phyloP scores from a whole-genome alignment of 1,140 invertebrate genomes.

The Mylabris phalerata region DNA sequence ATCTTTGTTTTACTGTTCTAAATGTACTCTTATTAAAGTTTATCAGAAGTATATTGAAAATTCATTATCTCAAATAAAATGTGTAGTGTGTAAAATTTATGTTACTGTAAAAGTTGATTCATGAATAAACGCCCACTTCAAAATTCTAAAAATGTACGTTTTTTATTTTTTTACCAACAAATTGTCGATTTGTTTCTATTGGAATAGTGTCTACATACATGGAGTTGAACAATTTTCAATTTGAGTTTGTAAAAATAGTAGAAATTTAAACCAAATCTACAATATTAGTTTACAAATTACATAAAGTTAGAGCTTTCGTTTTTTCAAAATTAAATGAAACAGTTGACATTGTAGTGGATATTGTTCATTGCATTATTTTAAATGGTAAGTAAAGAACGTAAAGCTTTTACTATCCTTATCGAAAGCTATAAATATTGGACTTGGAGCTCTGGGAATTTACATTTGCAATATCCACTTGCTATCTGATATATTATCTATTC shows the following conservation, averaged over 20 bases:
- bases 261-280: too few relatives aligned
- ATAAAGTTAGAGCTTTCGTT: not conserved
- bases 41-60: constrained; percentile 6
- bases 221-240: too few relatives aligned
- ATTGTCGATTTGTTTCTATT: not conserved
- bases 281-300: too few relatives aligned
- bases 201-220: too few relatives aligned
- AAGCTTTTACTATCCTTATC: constrained; percentile 30
- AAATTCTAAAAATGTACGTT: constrained; percentile 1
- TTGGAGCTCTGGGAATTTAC: constrained; percentile 31
- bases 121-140: constrained; percentile 17
- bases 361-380: constrained; percentile 17
- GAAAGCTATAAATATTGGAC: constrained; percentile 32
- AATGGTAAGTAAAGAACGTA: not conserved
- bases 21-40: constrained; percentile 12
- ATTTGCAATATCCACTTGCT: constrained; percentile 32
- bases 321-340: constrained; percentile 12
- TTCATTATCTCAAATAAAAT: constrained; percentile 19
- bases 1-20: constrained; percentile 16
- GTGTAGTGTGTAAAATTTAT: constrained; percentile 19
- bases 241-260: too few relatives aligned
- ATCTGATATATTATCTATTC: constrained; percentile 15
- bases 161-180: not conserved
- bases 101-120: constrained; percentile 17
- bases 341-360: constrained; percentile 8